These are phyloP conservation scores for Neosilurus hyrtlii DNA, from an alignment of 2,797 vertebrate genomes.

Conservation along the genomic window DNA sequence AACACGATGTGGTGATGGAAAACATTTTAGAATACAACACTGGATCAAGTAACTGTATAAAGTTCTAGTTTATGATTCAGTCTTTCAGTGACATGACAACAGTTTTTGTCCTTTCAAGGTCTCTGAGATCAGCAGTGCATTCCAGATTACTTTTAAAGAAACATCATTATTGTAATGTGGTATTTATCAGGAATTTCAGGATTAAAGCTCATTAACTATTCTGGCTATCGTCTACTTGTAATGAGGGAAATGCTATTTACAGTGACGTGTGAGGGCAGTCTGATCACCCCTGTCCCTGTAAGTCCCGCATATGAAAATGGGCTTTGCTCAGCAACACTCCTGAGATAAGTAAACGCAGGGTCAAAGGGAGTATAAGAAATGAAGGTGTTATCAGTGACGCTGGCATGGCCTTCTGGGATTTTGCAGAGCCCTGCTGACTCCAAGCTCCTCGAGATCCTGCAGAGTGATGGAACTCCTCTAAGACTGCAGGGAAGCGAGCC, in stretches of 20 bases:
- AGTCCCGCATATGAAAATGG: slow-evolving; percentile 37
- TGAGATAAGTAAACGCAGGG: slow-evolving; percentile 57
- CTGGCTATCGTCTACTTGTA: slow-evolving; percentile 50
- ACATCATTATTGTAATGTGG: slow-evolving; percentile 27
- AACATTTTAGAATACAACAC: slow-evolving; percentile 27
- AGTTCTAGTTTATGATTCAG: slow-evolving; percentile 7
- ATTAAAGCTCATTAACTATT: slow-evolving; percentile 56
- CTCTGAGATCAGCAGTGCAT: slow-evolving; percentile 6
- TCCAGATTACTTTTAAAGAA: slow-evolving; percentile 27
- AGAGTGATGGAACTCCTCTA: slow-evolving; percentile 28
- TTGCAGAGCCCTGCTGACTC: slow-evolving; percentile 44
- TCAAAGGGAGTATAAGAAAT: slow-evolving; percentile 36
- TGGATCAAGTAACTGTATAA: neutral
- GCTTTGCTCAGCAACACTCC: slow-evolving; percentile 48
- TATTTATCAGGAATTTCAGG: slow-evolving; percentile 48
- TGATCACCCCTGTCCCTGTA: slow-evolving; percentile 47
- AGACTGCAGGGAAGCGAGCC: slow-evolving; percentile 24
- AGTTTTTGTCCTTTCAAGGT: neutral
- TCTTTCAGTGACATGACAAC: neutral
- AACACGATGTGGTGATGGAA: neutral
- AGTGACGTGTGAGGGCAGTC: slow-evolving; percentile 46
- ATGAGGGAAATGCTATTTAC: slow-evolving; percentile 55
- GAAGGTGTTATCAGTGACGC: slow-evolving; percentile 55
- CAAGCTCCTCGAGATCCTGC: slow-evolving; percentile 21
- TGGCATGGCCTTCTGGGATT: slow-evolving; percentile 41